Base-by-base conservation (phyloP, 2,888 invertebrate species). In the Tenthredo notha region DNA sequence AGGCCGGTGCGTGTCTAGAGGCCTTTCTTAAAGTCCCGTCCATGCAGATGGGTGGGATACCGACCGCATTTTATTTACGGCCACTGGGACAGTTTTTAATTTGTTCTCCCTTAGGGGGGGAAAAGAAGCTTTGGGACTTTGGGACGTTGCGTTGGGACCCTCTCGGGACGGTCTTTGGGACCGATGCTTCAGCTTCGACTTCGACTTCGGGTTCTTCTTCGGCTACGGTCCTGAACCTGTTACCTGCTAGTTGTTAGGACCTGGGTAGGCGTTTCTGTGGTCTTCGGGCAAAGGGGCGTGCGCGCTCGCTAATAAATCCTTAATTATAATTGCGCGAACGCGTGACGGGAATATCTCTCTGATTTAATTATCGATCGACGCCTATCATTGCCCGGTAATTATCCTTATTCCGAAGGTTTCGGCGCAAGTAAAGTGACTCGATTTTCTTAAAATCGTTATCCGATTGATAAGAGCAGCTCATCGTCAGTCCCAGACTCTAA, bases 71-170 rank as follows among this genome's bases (percentile, higher is more conserved):
- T 93, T 93, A 93, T 93, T 93, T 93, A 93, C 92, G 92, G 91
- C 91, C 91, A 91, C 90, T 93, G 92, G 93, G 93, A 93, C 93
- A 93, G 93, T 93, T 93, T 93, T 93, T 93, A 93, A 93, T 93
- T 92, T 93, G 92, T 92, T 92, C 92, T 90, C 91, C 91, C 91
- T 91, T 33, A 84, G 88, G 89, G 89, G 83, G 83, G 88, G 89
- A 87, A 87, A 86, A 86, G 88, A 87, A 87, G 87, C 84, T 85
- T 85, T 86, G 85, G 85, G 84, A 86, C 47, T 58, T 61, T 84
- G 83, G 84, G 86, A 84, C 86, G 85, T 85, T 70, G 87, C 86
- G 85, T 85, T 70, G 87, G 85, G 86, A 72, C 83, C 40, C 33
- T 78, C 58, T 58, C 67, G 67, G 82, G 50, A 65, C 47, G 58